Evolutionary conservation across 2,797 vertebrate genomes (phyloP).

Genomic region (Trachurus trachurus): DNA sequence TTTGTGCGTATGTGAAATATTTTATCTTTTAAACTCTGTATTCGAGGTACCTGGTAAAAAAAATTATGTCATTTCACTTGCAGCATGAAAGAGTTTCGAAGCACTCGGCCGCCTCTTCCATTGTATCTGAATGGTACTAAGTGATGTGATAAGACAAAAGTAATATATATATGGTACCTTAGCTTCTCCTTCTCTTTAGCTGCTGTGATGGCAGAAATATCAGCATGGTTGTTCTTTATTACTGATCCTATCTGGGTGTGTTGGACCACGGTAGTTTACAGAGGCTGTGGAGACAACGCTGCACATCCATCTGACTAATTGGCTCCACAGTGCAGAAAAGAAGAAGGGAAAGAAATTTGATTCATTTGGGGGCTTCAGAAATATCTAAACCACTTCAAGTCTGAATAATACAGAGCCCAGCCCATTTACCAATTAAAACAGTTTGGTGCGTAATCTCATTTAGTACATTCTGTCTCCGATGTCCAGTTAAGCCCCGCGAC

Average conservation of each 20-base stretch:
- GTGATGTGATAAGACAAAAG: constrained; percentile 50
- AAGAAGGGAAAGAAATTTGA: constrained; percentile 51
- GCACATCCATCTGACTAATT: constrained; percentile 81
- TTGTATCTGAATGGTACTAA: constrained; percentile 23
- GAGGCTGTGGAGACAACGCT: constrained; percentile 61
- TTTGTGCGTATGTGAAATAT: neutral
- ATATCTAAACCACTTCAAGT: constrained; percentile 51
- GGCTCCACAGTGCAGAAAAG: constrained; percentile 54
- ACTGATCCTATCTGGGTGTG: constrained; percentile 65
- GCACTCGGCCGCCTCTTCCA: constrained; percentile 26
- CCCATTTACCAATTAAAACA: constrained; percentile 64
- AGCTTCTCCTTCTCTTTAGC: constrained; percentile 40
- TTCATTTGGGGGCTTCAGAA: constrained; percentile 61
- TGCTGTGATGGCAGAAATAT: constrained; percentile 61
- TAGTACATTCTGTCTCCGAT: constrained; percentile 20
- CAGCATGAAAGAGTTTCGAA: constrained; percentile 9
- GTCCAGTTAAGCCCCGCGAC: constrained; percentile 21
- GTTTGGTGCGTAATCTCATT: constrained; percentile 40
- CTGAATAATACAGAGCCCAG: constrained; percentile 43
- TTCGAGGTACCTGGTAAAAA: neutral
- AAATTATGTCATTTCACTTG: neutral
- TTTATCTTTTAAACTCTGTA: neutral
- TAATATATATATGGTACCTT: constrained; percentile 4
- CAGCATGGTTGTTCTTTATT: constrained; percentile 64
- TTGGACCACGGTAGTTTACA: constrained; percentile 54